Conservation (phyloP, 1,140 invertebrate species). For the Aphelinus atriplicis region DNA sequence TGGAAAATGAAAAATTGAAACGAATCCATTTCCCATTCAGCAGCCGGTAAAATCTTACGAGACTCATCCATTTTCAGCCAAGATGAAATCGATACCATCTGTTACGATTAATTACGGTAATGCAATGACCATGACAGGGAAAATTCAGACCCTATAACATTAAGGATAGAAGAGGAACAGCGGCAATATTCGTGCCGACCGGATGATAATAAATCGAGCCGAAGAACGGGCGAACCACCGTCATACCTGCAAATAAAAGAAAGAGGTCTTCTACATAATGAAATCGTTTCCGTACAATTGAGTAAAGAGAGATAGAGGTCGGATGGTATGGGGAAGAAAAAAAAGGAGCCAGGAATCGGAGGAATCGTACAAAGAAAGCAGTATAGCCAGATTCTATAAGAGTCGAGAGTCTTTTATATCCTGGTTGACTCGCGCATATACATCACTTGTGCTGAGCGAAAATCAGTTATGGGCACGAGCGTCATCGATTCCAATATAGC, state of each 20-base stretch:
- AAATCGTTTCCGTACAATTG: conserved; percentile 24
- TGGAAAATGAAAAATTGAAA: no score
- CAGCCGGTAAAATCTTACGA: no score
- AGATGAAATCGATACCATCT: conserved; percentile 1
- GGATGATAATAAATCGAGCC: conserved; percentile 20
- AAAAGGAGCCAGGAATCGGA: neutral
- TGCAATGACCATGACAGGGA: neutral
- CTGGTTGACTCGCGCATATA: neutral
- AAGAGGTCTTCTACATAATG: conserved; percentile 30
- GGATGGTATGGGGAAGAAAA: conserved; percentile 7
- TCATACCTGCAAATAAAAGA: conserved; percentile 30
- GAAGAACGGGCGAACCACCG: neutral
- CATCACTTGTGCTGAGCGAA: neutral
- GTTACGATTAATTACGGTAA: conserved; percentile 7
- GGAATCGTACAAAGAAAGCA: neutral
- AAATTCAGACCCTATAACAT: neutral
- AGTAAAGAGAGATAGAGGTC: conserved; percentile 4
- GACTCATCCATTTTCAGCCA: no score
- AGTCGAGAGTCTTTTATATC: no score
- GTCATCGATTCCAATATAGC: no score
- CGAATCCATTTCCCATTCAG: no score
- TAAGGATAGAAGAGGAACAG: conserved; percentile 3
- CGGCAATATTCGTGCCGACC: conserved; percentile 11
- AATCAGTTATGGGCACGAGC: no score
- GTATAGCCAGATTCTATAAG: no score